These are phyloP conservation scores for Pycnonotus jocosus DNA, from an alignment of 2,113 vertebrate genomes.

Conservation along the genomic window DNA sequence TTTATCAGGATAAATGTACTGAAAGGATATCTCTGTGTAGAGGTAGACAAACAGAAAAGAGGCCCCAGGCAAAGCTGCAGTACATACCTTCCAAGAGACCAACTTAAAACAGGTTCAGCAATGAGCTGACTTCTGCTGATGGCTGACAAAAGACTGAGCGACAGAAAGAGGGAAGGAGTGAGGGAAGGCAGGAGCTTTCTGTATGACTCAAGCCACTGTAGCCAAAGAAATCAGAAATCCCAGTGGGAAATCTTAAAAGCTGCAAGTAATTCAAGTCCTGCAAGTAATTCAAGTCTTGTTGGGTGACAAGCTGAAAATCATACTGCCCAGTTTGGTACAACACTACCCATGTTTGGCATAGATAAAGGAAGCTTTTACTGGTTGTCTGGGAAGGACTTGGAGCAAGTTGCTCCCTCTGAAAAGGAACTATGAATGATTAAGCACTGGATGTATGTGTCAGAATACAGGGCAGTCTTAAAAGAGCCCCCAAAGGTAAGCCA, in stretches of 20 bases:
- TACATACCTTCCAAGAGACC: not conserved
- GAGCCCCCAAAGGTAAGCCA: not conserved
- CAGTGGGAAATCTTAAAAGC: not conserved
- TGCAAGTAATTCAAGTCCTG: not conserved
- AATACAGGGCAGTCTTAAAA: not conserved
- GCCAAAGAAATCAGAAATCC: not conserved
- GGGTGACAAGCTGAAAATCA: not conserved
- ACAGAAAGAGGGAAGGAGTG: not conserved
- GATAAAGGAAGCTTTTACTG: not conserved
- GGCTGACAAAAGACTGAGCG: not conserved
- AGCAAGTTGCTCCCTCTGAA: not conserved
- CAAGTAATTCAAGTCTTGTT: not conserved
- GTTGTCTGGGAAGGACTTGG: not conserved
- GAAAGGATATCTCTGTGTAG: not conserved
- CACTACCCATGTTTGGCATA: not conserved
- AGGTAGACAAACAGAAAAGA: not conserved
- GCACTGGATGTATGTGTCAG: accelerated
- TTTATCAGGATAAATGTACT: not conserved
- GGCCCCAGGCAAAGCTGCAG: not conserved
- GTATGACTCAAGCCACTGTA: not conserved
- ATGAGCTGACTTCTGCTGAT: not conserved
- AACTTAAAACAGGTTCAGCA: not conserved
- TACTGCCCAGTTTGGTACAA: not conserved
- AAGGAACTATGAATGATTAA: not conserved
- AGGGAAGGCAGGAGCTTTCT: not conserved